Evolutionary conservation across 2,888 invertebrate genomes (phyloP).

Genomic region (Phragmatobia fuliginosa): DNA sequence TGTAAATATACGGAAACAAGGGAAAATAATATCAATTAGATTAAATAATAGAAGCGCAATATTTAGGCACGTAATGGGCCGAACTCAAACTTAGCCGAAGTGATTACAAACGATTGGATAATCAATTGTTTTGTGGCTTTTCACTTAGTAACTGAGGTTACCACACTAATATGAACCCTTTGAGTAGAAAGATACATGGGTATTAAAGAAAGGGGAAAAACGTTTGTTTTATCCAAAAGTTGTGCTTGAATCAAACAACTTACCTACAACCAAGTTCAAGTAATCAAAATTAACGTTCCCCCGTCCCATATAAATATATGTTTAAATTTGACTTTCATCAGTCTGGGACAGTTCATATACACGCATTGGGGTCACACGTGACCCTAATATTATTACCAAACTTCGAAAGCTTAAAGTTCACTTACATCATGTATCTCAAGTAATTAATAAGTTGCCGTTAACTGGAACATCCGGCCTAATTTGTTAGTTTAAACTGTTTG

Average conservation of each 20-base stretch:
- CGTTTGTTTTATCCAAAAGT: not conserved
- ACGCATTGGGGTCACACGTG: conserved; percentile 20
- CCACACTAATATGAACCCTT: too few species aligned
- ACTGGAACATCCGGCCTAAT: conserved; percentile 18
- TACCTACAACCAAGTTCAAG: not conserved
- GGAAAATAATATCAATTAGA: too few species aligned
- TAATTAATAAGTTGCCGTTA: conserved; percentile 59
- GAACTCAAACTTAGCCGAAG: too few species aligned
- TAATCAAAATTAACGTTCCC: conserved; percentile 9
- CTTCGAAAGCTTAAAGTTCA: conserved; percentile 49
- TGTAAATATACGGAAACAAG: too few species aligned
- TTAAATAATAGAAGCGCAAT: too few species aligned
- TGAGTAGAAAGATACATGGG: too few species aligned
- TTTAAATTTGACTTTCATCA: not conserved
- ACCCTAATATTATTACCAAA: conserved; percentile 59
- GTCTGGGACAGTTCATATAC: conserved; percentile 21
- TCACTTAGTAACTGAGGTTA: too few species aligned
- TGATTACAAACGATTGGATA: too few species aligned
- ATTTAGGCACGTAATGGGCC: too few species aligned
- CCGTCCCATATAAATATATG: conserved; percentile 5
- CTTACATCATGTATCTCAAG: conserved; percentile 54
- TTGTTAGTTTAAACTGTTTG: conserved; percentile 9
- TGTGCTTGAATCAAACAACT: not conserved
- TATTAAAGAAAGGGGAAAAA: not conserved
- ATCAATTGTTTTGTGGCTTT: too few species aligned